phyloP scores from a whole-genome alignment of 1,140 invertebrate species.

The Dufourea novaeangliae region DNA sequence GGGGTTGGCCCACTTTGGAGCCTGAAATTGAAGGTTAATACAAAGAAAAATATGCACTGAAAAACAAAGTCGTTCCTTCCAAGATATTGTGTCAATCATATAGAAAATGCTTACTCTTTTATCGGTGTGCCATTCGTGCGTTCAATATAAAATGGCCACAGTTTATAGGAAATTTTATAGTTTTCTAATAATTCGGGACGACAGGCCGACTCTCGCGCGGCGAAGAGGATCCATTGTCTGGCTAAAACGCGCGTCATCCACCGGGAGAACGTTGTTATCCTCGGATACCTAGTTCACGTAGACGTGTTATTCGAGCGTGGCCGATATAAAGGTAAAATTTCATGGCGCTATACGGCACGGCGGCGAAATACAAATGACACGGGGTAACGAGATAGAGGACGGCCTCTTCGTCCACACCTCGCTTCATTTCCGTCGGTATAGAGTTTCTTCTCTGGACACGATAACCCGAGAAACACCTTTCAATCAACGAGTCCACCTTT shows the following conservation, averaged over 20 bases:
- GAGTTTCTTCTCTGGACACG: neutral
- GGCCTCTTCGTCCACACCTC: neutral
- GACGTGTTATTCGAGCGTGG: neutral
- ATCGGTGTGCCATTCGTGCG: no score
- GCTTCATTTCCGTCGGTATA: neutral
- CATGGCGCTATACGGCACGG: neutral
- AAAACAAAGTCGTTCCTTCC: no score
- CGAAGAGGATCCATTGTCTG: constrained; percentile 3
- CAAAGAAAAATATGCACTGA: no score
- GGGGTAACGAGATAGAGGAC: neutral
- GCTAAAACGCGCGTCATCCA: neutral
- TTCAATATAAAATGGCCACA: neutral
- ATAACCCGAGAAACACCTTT: neutral
- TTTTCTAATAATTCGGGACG: neutral
- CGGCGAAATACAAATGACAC: constrained; percentile 1
- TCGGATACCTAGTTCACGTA: constrained; percentile 4
- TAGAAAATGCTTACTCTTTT: no score
- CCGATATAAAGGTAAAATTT: constrained; percentile 10
- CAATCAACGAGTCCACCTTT: neutral
- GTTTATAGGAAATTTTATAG: neutral
- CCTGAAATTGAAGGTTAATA: no score
- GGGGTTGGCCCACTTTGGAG: no score
- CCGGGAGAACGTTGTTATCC: neutral
- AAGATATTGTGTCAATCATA: no score
- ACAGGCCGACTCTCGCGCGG: neutral